Evolutionary conservation across 2,888 invertebrate genomes (phyloP), one percentile per base, ranked within the genome.

Genomic region (Actias luna): DNA sequence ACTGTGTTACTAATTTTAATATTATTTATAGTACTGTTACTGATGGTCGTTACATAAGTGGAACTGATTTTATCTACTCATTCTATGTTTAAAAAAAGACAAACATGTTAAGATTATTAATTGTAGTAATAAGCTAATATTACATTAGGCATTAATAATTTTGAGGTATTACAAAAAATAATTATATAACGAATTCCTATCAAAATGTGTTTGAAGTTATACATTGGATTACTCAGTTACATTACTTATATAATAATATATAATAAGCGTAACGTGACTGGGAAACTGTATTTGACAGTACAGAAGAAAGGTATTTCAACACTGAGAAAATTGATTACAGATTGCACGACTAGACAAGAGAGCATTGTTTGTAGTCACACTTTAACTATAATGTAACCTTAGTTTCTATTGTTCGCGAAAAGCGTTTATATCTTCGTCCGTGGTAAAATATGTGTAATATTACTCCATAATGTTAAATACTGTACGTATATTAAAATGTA

Each of bases 181-280:
- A n/a, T n/a, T n/a, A n/a, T n/a, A n/a, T n/a, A n/a, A n/a, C n/a
- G n/a, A n/a, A n/a, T n/a, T n/a, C n/a, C n/a, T n/a, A n/a, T n/a
- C n/a, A n/a, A n/a, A n/a, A n/a, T n/a, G n/a, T 58, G 60, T 62
- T 62, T 64, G 65, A 60, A 62, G 57, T 58, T 64, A 50, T 65
- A 60, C 67, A 31, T 66, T 52, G 59, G 58, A 36, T 52, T 33
- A 59, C 60, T 69, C 67, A 69, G 65, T 69, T 67, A 63, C 59
- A 62, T 57, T 52, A 39, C 62, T 76, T 73, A 64, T 67, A 67
- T 69, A 70, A 73, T 72, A 70, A 69, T 50, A 25, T 50, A 50
- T 12, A 25, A 50, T 22, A n/a, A n/a, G n/a, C n/a, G n/a, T n/a
- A 50, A 50, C 22, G 10, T 12, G 12, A 25, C 46, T 22, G 22